Base-by-base conservation (phyloP, 2,888 invertebrate genomes). In the Mechanitis messenoides region DNA sequence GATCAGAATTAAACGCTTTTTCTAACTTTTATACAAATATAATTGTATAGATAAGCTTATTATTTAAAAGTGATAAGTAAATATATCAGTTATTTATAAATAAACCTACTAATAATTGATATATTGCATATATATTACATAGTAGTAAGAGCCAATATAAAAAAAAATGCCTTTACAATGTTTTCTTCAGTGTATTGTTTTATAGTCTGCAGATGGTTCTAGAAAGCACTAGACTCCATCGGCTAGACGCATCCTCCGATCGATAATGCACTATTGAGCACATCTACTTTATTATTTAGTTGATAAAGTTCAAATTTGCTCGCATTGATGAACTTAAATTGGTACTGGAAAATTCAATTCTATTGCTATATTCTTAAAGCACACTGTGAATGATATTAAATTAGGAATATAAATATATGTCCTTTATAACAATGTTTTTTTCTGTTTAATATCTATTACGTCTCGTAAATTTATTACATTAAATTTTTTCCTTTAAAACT, bases 231-330 rank as follows among this genome's bases (percentile, higher is more conserved):
- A 63, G 46, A 62, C 62, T 61, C 61, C 63, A 65, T 59, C 46
- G 57, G 46, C 59, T 31, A 55, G 61, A 59, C 63, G 60, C 65
- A 63, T 61, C 62, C 58, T 54, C 33, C 59, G 59, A 65, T 63
- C 65, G 59, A 65, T 65, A 65, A 5, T 54, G 12, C 60, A n/a
- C 60, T 53, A 57, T 63, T 31, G 53, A 12, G 45, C n/a, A 45
- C 50, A 57, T 56, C 45, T 11, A 57, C 65, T 50, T 53, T 63
- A 59, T 61, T 33, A 3, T n/a, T 33, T 33, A 47, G 3, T 56
- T 7, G 55, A 59, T 61, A 65, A 45, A 53, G 65, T 63, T 57
- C 55, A 59, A 63, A 65, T 53, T 61, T n/a, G 33, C 33, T 33
- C 9, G 42, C 12, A 59, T 45, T 54, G 59, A 59, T 45, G 46